phyloP scores from a whole-genome alignment of 2,888 invertebrate species.

The Phaedon cochleariae region DNA sequence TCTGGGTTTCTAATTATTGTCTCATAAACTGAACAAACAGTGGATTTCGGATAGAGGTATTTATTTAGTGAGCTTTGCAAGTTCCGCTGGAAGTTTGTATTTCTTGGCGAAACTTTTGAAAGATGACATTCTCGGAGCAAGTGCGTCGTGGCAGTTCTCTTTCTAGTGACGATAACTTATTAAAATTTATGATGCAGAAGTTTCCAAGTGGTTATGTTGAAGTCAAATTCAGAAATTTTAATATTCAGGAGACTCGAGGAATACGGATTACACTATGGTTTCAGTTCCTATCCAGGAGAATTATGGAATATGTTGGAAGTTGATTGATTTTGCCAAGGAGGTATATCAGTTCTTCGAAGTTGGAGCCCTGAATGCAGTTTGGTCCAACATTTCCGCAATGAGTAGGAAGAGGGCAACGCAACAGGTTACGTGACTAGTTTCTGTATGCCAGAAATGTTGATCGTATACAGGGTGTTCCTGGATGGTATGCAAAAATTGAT shows the following conservation, averaged over 20 bases:
- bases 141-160: constrained; percentile 34
- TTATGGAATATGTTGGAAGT: neutral
- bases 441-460: too few relatives aligned
- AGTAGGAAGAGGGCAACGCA: too few relatives aligned
- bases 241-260: neutral
- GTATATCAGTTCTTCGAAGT: too few relatives aligned
- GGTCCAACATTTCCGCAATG: too few relatives aligned
- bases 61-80: constrained; percentile 32
- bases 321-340: too few relatives aligned
- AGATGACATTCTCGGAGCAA: constrained; percentile 33
- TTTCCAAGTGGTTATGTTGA: constrained; percentile 24
- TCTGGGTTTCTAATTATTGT: too few relatives aligned
- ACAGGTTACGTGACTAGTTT: too few relatives aligned
- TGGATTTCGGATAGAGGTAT: neutral
- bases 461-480: too few relatives aligned
- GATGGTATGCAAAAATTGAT: too few relatives aligned
- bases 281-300: neutral
- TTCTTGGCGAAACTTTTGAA: constrained; percentile 33
- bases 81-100: constrained; percentile 25
- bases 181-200: constrained; percentile 44
- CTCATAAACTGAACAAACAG: constrained; percentile 10
- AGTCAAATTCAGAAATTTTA: constrained; percentile 11
- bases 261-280: neutral
- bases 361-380: too few relatives aligned
- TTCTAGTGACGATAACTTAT: constrained; percentile 30